A percentile compares a stretch with the other conserved stretches of the same genome.
Evolutionary conservation across 2,113 vertebrate species (phyloP).

Genomic region (Amblyornis subalaris): DNA sequence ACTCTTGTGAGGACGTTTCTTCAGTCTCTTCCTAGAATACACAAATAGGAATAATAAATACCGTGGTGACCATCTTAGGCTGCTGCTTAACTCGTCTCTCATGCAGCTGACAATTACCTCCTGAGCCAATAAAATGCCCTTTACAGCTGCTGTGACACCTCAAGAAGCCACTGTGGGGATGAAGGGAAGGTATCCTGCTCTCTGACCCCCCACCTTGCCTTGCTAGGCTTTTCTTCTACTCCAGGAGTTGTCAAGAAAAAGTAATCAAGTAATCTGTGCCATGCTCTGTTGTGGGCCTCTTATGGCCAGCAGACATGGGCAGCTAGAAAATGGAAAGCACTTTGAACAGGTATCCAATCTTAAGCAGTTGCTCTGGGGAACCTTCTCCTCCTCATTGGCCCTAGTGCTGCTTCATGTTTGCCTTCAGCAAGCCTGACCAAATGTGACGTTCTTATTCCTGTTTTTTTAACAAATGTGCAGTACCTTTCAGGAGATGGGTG

Average conservation of each 20-base stretch:
- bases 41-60: conserved; percentile 38
- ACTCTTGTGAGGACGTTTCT: conserved; percentile 85
- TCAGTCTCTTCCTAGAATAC: conserved; percentile 84
- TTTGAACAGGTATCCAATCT: not conserved
- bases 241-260: not conserved
- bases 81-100: not conserved
- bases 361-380: not conserved
- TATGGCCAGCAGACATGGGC: not conserved
- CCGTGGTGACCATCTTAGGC: not conserved
- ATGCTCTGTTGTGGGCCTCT: not conserved
- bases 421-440: not conserved
- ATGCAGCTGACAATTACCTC: rapidly evolving
- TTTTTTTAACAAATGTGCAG: conserved; percentile 57
- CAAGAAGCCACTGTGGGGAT: not conserved
- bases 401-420: not conserved
- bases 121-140: not conserved
- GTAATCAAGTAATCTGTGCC: not conserved
- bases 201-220: not conserved
- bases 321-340: not conserved
- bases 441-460: not conserved
- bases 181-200: not conserved
- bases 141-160: not conserved
- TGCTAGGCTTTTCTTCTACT: not conserved
- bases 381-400: not conserved
- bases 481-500: conserved; percentile 53